Evolutionary conservation across 2,888 invertebrate genomes (phyloP).

Genomic region (Torymus aiolomorphi): DNA sequence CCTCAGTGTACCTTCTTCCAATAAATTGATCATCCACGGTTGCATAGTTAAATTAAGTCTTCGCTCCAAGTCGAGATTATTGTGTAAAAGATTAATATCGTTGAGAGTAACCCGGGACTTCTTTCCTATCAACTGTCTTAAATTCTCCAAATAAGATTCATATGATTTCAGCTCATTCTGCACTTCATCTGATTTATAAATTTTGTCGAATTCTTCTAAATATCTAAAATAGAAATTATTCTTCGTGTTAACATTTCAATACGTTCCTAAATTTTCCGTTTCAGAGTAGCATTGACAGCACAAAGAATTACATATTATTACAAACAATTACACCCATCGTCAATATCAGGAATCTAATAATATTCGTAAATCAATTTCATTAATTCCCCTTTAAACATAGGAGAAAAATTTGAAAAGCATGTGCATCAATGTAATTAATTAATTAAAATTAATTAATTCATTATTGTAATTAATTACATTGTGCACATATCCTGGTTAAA

Average conservation of each 20-base stretch:
- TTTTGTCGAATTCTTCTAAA: slow-evolving; percentile 24
- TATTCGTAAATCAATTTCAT: too few species aligned
- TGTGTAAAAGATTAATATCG: slow-evolving; percentile 42
- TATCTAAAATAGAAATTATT: slow-evolving; percentile 16
- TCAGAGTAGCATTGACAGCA: too few species aligned
- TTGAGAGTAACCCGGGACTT: slow-evolving; percentile 10
- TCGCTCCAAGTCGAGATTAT: slow-evolving; percentile 44
- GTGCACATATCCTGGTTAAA: slow-evolving; percentile 38
- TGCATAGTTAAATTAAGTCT: slow-evolving; percentile 46
- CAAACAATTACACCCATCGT: too few species aligned
- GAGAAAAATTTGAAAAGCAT: too few species aligned
- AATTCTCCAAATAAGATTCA: slow-evolving; percentile 39
- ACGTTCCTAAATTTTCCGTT: too few species aligned
- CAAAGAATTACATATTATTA: too few species aligned
- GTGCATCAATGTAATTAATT: too few species aligned
- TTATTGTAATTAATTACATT: slow-evolving; percentile 35
- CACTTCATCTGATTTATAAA: slow-evolving; percentile 21
- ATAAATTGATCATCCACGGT: slow-evolving; percentile 42
- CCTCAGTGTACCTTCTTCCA: slow-evolving; percentile 17
- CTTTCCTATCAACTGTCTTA: slow-evolving; percentile 6
- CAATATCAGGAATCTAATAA: too few species aligned
- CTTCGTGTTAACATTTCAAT: too few species aligned
- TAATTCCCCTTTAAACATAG: too few species aligned
- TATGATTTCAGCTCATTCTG: slow-evolving; percentile 11
- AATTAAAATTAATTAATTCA: too few species aligned